Evolutionary conservation across 2,797 vertebrate species (phyloP).

Genomic region (Pipistrellus nathusii): DNA sequence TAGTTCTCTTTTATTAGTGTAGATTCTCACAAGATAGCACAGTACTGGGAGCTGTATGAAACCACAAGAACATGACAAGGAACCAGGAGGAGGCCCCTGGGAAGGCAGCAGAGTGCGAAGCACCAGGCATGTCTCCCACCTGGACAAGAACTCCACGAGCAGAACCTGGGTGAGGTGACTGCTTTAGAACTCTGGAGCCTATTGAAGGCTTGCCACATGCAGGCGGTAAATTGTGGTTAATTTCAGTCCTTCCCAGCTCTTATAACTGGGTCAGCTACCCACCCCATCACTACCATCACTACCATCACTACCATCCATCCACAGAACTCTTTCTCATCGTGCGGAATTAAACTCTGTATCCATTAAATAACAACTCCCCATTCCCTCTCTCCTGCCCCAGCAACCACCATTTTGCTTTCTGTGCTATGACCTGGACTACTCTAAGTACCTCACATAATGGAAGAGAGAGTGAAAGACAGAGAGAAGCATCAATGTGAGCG

Average conservation of each 20-base stretch:
- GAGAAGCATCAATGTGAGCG: no score
- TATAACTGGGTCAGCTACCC: neutral
- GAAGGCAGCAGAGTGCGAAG: neutral
- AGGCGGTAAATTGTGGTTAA: neutral
- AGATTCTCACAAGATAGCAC: neutral
- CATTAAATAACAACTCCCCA: no score
- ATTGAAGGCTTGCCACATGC: neutral
- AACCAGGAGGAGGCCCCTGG: neutral
- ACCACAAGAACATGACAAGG: neutral
- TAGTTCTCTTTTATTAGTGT: no score
- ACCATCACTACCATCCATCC: no score
- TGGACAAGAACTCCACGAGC: neutral
- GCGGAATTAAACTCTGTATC: no score
- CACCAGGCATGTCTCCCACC: neutral
- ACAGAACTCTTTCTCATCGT: no score
- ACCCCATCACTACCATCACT: no score
- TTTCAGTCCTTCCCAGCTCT: neutral
- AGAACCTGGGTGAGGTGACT: neutral
- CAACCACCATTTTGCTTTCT: no score
- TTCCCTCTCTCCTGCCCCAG: no score
- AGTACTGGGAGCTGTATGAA: neutral
- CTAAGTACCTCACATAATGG: no score
- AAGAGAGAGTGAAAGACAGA: no score
- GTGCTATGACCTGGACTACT: no score
- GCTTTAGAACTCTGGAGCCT: neutral